Conservation (phyloP, 2,888 invertebrate genomes). For the Andrena bucephala region DNA sequence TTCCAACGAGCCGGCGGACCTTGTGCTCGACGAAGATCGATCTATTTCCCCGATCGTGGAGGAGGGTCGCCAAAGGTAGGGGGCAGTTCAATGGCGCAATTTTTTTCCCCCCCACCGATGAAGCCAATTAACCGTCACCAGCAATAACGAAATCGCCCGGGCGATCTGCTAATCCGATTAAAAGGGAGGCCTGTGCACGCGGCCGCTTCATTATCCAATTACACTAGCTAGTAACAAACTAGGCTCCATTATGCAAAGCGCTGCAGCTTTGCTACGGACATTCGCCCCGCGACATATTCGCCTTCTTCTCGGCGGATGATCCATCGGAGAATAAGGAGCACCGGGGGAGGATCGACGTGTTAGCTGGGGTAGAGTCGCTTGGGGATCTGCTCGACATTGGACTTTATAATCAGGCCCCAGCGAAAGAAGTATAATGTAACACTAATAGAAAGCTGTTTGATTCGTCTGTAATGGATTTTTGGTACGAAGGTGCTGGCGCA, state of each 20-base stretch:
- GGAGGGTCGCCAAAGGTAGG: not conserved
- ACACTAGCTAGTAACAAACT: conserved; percentile 16
- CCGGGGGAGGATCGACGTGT: too few relatives aligned
- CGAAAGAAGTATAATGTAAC: too few relatives aligned
- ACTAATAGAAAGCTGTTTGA: too few relatives aligned
- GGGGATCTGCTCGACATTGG: too few relatives aligned
- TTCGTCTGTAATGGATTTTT: too few relatives aligned
- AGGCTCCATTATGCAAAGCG: conserved; percentile 6
- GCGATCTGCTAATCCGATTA: conserved; percentile 41
- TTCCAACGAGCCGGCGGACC: conserved; percentile 4
- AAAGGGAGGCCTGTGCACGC: not conserved
- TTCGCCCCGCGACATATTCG: not conserved
- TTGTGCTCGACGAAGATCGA: conserved; percentile 26
- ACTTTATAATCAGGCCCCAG: too few relatives aligned
- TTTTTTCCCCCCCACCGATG: conserved; percentile 41
- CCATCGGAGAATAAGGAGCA: too few relatives aligned
- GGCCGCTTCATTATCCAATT: conserved; percentile 46
- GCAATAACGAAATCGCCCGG: conserved; percentile 27
- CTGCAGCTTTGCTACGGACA: not conserved
- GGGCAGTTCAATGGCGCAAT: not conserved
- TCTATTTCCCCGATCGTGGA: conserved; percentile 18
- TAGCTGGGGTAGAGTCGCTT: too few relatives aligned
- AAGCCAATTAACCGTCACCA: conserved; percentile 30
- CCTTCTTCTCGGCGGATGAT: not conserved
- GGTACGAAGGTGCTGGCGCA: too few relatives aligned